Evolutionary conservation across 37 sponge, comb jelly and placozoan genomes (phyloP), one percentile per base, ranked within the genome.

Genomic region (Diacarnus erythraeanus): DNA sequence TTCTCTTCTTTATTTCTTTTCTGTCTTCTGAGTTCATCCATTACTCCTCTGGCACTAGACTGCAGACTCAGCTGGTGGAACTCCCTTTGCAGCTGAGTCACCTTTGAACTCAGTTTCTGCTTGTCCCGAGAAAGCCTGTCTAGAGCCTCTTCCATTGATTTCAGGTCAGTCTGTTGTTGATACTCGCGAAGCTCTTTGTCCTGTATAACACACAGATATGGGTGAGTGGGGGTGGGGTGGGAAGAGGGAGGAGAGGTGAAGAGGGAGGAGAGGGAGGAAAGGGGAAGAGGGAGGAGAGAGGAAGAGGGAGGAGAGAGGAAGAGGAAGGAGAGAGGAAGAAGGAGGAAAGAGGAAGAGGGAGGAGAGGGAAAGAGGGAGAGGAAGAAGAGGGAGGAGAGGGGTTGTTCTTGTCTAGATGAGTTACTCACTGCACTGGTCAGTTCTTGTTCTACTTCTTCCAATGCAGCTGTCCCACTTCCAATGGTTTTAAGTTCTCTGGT

Each of bases 11-110:
- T 85, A 56, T 17, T 60, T 25, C 77, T 69, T 67, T 80, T 89
- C 38, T 90, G 78, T 41, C 75, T 94, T 63, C 69, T 66, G n/a
- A 90, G 66, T 2, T 72, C 79, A 0, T 94, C 91, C 26, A 94
- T 74, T 2, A 88, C 94, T 6, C 94, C 94, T 59, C 94, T 72
- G 23, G 72, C 80, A 2, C 59, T 31, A 0, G 91, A 87, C 74
- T 90, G 94, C 79, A 77, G 83, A 27, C 78, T 90, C 18, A 90
- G 71, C n/a, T 31, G 42, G 26, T 59, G 43, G 65, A 90, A 72
- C 72, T 94, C 94, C 30, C 77, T 57, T 73, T 92, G 92, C 36
- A 92, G 78, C 3, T 23, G 27, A 18, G 17, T 1, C 57, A 84
- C 71, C 40, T 42, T 44, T 23, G 64, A 72, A 54, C 80, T 84